phyloP scores from a whole-genome alignment of 2,888 invertebrate genomes.

The Chelonus formosanus region DNA sequence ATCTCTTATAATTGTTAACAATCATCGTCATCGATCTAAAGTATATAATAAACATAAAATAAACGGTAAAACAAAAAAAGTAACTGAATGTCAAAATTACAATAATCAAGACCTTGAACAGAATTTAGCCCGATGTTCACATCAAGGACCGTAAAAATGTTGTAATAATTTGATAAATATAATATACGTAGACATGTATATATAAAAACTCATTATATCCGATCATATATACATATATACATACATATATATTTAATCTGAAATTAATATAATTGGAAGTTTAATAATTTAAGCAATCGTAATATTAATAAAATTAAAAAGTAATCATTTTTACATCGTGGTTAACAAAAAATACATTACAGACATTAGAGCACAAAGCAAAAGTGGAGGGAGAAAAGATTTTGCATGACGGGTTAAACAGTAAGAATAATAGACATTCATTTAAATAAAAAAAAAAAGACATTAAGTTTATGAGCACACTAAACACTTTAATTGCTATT shows the following conservation, averaged over 20 bases:
- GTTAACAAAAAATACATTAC: constrained; percentile 17
- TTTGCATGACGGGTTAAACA: constrained; percentile 31
- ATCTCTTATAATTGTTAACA: too few species aligned
- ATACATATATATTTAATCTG: too few species aligned
- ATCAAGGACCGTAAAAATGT: constrained; percentile 11
- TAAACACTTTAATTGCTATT: neutral
- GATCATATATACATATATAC: too few species aligned
- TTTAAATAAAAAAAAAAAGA: constrained; percentile 1
- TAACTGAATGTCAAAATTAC: neutral
- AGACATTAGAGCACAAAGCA: constrained; percentile 32
- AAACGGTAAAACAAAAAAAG: constrained; percentile 11
- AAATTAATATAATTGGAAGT: too few species aligned
- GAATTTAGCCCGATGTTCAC: neutral
- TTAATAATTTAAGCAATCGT: too few species aligned
- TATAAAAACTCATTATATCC: neutral
- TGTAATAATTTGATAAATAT: neutral
- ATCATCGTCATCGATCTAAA: too few species aligned
- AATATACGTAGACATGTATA: neutral
- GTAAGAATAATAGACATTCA: constrained; percentile 12
- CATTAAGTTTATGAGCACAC: neutral
- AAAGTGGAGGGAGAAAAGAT: constrained; percentile 6
- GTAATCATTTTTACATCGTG: constrained; percentile 8
- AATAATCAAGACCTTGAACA: neutral
- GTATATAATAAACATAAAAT: neutral
- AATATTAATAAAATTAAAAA: neutral